Evolutionary conservation across 2,113 vertebrate species (phyloP), one percentile per base, ranked within the genome.

Genomic region (Psammodynastes pulverulentus): DNA sequence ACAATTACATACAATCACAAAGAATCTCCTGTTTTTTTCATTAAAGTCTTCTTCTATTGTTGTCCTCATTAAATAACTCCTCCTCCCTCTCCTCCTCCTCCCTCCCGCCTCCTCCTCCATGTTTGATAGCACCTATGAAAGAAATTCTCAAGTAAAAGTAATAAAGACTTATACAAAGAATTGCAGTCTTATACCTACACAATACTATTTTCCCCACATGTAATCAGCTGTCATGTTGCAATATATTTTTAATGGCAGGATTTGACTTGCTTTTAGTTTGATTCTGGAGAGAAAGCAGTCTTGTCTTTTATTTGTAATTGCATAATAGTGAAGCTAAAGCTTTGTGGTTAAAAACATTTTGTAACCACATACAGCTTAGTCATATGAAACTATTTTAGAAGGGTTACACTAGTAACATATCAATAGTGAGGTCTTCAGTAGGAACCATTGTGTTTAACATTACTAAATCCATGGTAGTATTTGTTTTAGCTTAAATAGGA

Each of bases 281-380:
- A 9, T 92, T 90, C 91, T 39, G 84, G 93, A 89, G 72, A 94
- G 12, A 93, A 93, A 2, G 2, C n/a, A 51, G 21, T 89, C 9
- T 93, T 91, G n/a, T 87, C 93, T 43, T 92, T 84, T 9, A 24
- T 90, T 94, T 72, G 91, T 26, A 90, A 24, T 87, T 94, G 5
- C 2, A 92, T n/a, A 26, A 90, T 15, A 87, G 91, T 67, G 43
- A 86, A 91, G 85, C 9, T 84, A 29, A 39, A 92, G 49, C 26
- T 94, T 91, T 4, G 54, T 72, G 34, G 0, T 79, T 88, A 91
- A 93, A 93, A 94, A 48, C 9, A 87, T 85, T 10, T 89, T 94
- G 15, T 5, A 89, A 13, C 43, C 72, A 52, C 10, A 9, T 17
- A 84, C 23, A 17, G 24, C 86, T 72, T 92, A 86, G 91, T 90